Evolutionary conservation across 2,888 invertebrate genomes (phyloP).

Genomic region (Litoditis marina): DNA sequence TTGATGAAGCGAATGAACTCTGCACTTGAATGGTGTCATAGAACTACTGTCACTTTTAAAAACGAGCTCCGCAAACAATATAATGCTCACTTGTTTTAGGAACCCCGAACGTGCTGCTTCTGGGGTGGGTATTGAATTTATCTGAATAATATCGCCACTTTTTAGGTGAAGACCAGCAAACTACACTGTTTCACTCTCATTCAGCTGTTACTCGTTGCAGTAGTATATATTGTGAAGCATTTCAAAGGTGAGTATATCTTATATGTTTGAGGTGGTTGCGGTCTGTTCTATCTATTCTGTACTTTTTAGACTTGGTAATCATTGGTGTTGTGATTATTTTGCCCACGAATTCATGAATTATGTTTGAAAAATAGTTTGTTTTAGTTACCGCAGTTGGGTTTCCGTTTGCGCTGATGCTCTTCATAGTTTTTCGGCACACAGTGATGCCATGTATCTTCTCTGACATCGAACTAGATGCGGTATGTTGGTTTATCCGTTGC

Average conservation of each 20-base stretch:
- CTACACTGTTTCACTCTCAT: slow-evolving; percentile 20
- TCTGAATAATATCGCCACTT: too few relatives aligned
- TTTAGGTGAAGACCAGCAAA: slow-evolving; percentile 21
- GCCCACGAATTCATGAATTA: background rate
- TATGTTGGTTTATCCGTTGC: slow-evolving; percentile 33
- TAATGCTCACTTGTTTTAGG: too few relatives aligned
- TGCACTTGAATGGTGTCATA: too few relatives aligned
- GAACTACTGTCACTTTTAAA: too few relatives aligned
- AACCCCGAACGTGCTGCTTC: too few relatives aligned
- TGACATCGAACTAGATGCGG: slow-evolving; percentile 47
- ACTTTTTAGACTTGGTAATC: too few relatives aligned
- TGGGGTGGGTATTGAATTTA: too few relatives aligned
- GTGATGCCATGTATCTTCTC: slow-evolving; percentile 45
- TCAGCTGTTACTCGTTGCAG: slow-evolving; percentile 7
- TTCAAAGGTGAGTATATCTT: slow-evolving; percentile 20
- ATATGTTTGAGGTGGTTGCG: too few relatives aligned
- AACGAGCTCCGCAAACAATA: too few relatives aligned
- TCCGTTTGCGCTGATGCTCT: slow-evolving; percentile 86
- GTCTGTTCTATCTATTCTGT: too few relatives aligned
- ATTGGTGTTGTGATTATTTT: too few relatives aligned
- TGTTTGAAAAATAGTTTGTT: background rate
- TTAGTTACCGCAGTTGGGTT: slow-evolving; percentile 78
- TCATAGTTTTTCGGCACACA: slow-evolving; percentile 74
- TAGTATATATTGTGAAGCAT: slow-evolving; percentile 19
- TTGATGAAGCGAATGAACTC: too few relatives aligned